These are phyloP conservation scores for Myopa testacea DNA, from an alignment of 2,888 invertebrate genomes.

Conservation along the genomic window DNA sequence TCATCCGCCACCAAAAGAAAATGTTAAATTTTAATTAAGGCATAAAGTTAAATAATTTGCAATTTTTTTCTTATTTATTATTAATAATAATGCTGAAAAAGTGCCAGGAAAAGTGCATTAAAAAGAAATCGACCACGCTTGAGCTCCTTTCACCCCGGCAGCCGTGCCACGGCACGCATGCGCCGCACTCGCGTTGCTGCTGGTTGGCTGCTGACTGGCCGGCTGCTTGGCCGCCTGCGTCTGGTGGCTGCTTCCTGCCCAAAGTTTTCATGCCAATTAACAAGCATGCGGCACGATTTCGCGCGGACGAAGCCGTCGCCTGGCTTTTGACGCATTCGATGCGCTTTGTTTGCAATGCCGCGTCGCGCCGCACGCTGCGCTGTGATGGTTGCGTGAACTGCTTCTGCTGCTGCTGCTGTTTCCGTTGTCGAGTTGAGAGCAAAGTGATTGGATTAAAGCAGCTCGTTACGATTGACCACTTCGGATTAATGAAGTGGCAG, in stretches of 20 bases:
- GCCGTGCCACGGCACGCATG: background rate
- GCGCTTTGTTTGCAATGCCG: background rate
- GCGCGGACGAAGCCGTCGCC: slow-evolving; percentile 4
- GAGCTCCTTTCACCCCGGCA: background rate
- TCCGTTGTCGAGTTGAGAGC: background rate
- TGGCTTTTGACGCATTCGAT: background rate
- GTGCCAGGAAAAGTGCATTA: background rate
- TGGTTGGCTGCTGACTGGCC: background rate
- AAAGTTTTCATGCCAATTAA: slow-evolving; percentile 33
- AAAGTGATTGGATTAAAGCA: slow-evolving; percentile 9
- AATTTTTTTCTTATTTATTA: slow-evolving; percentile 29
- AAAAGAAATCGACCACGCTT: slow-evolving; percentile 23
- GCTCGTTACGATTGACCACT: background rate
- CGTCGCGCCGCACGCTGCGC: background rate
- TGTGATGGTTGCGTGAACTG: background rate
- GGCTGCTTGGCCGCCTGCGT: slow-evolving; percentile 12
- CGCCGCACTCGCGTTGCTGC: background rate
- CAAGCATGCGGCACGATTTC: background rate
- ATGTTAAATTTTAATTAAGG: slow-evolving; percentile 46
- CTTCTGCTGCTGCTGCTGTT: no score
- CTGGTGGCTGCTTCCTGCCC: background rate
- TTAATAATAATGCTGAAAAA: background rate
- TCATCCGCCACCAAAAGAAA: slow-evolving; percentile 28
- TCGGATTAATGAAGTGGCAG: background rate
- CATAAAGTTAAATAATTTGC: slow-evolving; percentile 48